Percentiles rank a stretch among this genome's conserved stretches.
phyloP scores from a whole-genome alignment of 1,140 invertebrate species.

The Gonatopus flavifemur region DNA sequence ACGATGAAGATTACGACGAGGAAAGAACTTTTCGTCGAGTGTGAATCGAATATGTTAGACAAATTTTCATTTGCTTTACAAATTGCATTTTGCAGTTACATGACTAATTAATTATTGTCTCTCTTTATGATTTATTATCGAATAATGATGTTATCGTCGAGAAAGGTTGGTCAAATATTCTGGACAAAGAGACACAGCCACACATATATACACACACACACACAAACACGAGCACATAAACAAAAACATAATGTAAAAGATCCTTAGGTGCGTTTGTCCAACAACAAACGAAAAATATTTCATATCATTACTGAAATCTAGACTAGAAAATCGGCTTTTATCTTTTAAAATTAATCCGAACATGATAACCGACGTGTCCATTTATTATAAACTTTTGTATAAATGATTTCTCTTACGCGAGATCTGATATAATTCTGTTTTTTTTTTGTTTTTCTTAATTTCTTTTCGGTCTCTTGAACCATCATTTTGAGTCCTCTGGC shows the following conservation, averaged over 20 bases:
- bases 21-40: slow-evolving; percentile 44
- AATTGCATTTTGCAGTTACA: slow-evolving; percentile 44
- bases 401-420: slow-evolving; percentile 16
- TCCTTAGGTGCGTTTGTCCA: slow-evolving; percentile 25
- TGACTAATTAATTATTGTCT: slow-evolving; percentile 45
- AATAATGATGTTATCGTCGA: slow-evolving; percentile 30
- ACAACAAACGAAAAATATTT: slow-evolving; percentile 24
- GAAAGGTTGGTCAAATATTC: slow-evolving; percentile 22
- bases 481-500: no score
- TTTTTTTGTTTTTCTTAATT: background rate
- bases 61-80: slow-evolving; percentile 42
- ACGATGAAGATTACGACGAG: no score
- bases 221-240: no score
- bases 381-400: slow-evolving; percentile 16
- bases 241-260: no score
- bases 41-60: slow-evolving; percentile 46
- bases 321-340: no score
- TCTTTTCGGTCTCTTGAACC: no score
- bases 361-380: no score
- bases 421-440: background rate
- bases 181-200: no score
- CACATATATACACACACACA: slow-evolving; percentile 16
- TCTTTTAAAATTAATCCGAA: no score
- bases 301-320: slow-evolving; percentile 28
- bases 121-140: slow-evolving; percentile 42